Base-by-base conservation (phyloP, 2,888 invertebrate genomes). In the Apamea sordens region DNA sequence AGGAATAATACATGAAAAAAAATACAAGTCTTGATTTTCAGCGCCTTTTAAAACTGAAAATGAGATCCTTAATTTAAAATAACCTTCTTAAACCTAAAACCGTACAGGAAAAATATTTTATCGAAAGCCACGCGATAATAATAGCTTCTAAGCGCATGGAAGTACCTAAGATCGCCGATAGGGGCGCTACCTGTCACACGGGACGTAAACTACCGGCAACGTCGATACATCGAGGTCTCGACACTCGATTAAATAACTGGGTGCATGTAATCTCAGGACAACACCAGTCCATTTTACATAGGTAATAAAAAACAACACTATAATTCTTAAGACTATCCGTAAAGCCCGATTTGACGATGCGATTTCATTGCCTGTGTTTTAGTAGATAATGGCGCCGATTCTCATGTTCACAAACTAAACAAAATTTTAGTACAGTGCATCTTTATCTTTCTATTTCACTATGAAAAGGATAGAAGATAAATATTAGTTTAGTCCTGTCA, bases 81-180 rank as follows among this genome's bases (percentile, higher is more conserved):
- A 53, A n/a, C 2, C 24, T 28, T 13, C 65, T 44, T 36, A 8
- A 28, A 28, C 21, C 24, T 73, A 21, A 28, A 36, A 24, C 18
- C 21, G 11, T 50, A 8, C 21, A 41, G 24, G 44, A 36, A 75
- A 36, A 36, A 72, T 13, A 65, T 63, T 75, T 41, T 53, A 72
- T 74, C 56, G 28, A 53, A 74, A 72, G 32, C 44, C 72, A 41
- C 21, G 41, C 13, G 68, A 82, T 65, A 50, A n/a, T 69, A 79
- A 65, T 59, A 70, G 71, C 68, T 77, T 84, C 28, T 47, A 75
- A 63, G 44, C 44, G n/a, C 76, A 41, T 28, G 67, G 41, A 87
- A 72, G 85, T 80, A 65, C 72, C 47, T 73, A 56, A 84, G 85
- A 83, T 83, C 56, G 32, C n/a, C 70, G 86, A 73, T 79, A 84